These are phyloP conservation scores for Halocynthia aurantium DNA, from an alignment of 23 tunicate species.

Conservation along the genomic window DNA sequence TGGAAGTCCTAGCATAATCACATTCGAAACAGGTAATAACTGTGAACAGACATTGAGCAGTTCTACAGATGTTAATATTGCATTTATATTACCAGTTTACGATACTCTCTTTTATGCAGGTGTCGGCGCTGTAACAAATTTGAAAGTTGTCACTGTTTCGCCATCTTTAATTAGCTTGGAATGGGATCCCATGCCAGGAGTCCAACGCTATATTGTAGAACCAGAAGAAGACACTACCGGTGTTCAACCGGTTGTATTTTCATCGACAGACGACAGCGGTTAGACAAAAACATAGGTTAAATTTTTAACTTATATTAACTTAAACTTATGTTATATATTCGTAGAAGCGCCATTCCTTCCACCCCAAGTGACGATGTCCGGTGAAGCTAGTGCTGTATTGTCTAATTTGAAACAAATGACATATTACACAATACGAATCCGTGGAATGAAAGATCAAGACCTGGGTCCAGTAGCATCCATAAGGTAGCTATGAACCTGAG, in stretches of 20 bases:
- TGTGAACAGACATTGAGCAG: too few species aligned
- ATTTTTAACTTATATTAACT: background rate
- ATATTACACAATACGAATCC: conserved; percentile 12
- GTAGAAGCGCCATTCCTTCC: conserved; percentile 5
- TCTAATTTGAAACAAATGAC: conserved; percentile 20
- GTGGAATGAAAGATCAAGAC: conserved; percentile 9
- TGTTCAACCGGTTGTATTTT: conserved; percentile 12
- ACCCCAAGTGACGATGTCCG: conserved; percentile 16
- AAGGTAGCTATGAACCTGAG: background rate
- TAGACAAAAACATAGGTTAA: background rate
- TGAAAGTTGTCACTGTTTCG: conserved; percentile 24
- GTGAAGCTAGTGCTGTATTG: conserved; percentile 12
- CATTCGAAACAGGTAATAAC: conserved; percentile 1
- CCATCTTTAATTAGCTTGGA: conserved; percentile 13
- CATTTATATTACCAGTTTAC: background rate
- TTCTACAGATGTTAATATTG: too few species aligned
- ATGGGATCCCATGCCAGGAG: conserved; percentile 21
- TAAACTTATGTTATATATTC: background rate
- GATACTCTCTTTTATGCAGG: conserved; percentile 4
- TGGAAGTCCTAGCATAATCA: background rate
- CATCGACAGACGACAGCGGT: background rate
- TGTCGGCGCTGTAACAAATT: conserved; percentile 12
- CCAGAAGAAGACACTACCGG: conserved; percentile 14
- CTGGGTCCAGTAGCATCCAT: conserved; percentile 22
- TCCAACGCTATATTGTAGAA: conserved; percentile 20